A percentile compares a stretch with the other conserved stretches of the same genome.
Conservation (phyloP, 2,797 vertebrate species). For the Chrosomus eos region DNA sequence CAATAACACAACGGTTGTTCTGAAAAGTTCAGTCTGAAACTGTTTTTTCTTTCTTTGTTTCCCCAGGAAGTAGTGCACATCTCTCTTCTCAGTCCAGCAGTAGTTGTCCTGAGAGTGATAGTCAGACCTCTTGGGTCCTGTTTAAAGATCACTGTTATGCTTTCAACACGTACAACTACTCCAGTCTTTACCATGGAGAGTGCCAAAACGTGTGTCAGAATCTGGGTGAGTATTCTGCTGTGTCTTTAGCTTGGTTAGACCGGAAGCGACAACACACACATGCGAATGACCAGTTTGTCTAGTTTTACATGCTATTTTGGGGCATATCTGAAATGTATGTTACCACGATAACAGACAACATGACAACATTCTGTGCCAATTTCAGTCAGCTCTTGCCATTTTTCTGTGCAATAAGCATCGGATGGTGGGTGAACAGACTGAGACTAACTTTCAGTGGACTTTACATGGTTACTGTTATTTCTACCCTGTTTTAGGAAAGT, state of each 20-base stretch:
- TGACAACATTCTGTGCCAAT: neutral
- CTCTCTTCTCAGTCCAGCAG: constrained; percentile 55
- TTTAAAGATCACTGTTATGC: constrained; percentile 86
- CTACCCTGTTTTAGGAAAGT: neutral
- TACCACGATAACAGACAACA: neutral
- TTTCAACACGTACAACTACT: constrained; percentile 87
- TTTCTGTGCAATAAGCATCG: neutral
- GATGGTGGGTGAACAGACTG: neutral
- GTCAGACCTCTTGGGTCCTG: constrained; percentile 81
- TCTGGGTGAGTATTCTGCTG: constrained; percentile 73
- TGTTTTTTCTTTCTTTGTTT: neutral
- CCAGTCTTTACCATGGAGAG: constrained; percentile 75
- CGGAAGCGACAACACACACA: too few relatives aligned
- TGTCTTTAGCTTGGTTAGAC: neutral
- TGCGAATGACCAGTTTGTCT: neutral
- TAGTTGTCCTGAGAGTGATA: constrained; percentile 74
- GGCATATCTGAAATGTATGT: neutral
- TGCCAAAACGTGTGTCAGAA: constrained; percentile 81
- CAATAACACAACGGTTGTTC: neutral
- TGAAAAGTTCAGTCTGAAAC: neutral
- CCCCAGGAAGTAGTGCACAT: constrained; percentile 68
- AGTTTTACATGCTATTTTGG: neutral
- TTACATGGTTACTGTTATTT: neutral
- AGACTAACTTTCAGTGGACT: neutral
- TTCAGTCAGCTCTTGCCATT: neutral